Conservation (phyloP, 2,797 vertebrate genomes). For the Chiloscyllium punctatum region DNA sequence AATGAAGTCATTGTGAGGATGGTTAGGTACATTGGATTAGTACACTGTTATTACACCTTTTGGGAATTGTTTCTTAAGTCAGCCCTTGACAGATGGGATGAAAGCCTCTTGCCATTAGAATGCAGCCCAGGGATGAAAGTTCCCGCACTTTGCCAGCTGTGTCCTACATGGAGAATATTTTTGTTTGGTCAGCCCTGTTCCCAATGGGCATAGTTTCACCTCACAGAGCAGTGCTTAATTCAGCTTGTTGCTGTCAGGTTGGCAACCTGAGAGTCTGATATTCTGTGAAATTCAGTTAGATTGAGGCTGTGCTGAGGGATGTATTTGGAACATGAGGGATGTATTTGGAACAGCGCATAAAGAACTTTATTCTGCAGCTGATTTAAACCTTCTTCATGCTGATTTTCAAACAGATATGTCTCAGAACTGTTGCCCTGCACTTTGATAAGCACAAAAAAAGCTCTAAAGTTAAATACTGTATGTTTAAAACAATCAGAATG, state of each 20-base stretch:
- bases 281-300: background rate
- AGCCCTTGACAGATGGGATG: background rate
- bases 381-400: background rate
- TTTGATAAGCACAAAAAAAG: background rate
- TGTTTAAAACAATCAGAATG: background rate
- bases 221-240: background rate
- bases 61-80: background rate
- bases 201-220: background rate
- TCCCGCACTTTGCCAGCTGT: background rate
- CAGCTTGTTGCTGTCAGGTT: no score
- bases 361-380: background rate
- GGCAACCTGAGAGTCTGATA: background rate
- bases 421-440: background rate
- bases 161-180: background rate
- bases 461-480: background rate
- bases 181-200: background rate
- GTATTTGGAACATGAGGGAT: background rate
- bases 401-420: background rate
- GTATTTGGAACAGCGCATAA: background rate
- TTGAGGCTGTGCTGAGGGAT: background rate
- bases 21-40: background rate
- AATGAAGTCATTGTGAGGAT: slow-evolving; percentile 7
- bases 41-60: background rate
- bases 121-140: background rate
- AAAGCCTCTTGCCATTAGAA: background rate